phyloP scores from a whole-genome alignment of 2,888 invertebrate genomes.

The Drosophila mettleri region DNA sequence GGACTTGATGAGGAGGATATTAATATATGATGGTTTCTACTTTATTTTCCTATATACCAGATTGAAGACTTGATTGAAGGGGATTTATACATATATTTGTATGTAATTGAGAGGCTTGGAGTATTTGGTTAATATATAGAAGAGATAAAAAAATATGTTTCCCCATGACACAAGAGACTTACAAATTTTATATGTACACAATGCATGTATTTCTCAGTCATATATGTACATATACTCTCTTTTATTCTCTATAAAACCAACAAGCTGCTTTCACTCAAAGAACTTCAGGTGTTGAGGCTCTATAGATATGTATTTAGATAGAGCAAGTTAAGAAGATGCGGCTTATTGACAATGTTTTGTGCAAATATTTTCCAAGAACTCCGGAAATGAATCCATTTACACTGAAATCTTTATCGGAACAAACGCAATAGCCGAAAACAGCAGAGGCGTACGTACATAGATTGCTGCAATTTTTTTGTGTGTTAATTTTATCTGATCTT shows the following conservation, averaged over 20 bases:
- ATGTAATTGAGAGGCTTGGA: too few relatives aligned
- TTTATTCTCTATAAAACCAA: neutral
- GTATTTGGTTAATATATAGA: neutral
- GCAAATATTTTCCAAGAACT: conserved; percentile 19
- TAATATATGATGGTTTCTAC: too few relatives aligned
- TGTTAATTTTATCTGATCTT: conserved; percentile 50
- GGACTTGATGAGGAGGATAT: too few relatives aligned
- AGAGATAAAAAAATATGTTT: too few relatives aligned
- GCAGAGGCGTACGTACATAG: too few relatives aligned
- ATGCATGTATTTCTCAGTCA: too few relatives aligned
- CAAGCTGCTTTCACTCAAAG: neutral
- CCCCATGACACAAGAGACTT: neutral
- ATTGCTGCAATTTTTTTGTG: conserved; percentile 5
- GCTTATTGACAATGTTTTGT: neutral
- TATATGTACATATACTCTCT: too few relatives aligned
- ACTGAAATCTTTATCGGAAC: conserved; percentile 31
- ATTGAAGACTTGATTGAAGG: too few relatives aligned
- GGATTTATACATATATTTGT: too few relatives aligned
- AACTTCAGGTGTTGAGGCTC: neutral
- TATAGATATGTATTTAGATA: neutral
- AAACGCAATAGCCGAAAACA: conserved; percentile 45
- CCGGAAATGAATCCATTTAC: conserved; percentile 43
- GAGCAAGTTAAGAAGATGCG: neutral
- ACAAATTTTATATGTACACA: neutral
- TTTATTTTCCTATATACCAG: too few relatives aligned